A percentile compares a stretch with the other conserved stretches of the same genome.
Conservation (phyloP, 2,113 vertebrate genomes). For the Theropithecus gelada region DNA sequence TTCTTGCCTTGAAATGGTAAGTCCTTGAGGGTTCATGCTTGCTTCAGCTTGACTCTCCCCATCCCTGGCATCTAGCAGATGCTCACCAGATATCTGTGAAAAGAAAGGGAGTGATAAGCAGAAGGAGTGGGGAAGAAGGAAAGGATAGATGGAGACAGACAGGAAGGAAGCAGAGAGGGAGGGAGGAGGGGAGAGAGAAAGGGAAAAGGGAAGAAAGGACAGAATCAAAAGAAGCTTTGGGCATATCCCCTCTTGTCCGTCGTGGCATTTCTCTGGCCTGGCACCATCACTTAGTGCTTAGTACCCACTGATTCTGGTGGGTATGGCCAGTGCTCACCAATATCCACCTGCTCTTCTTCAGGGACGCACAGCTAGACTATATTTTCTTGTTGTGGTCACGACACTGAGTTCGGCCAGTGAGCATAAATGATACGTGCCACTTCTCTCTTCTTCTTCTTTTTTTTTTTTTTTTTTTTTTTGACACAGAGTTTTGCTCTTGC, state of each 20-base stretch:
- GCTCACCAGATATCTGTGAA: neutral
- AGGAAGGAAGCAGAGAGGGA: too few species aligned
- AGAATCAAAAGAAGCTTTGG: too few species aligned
- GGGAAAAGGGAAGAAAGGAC: neutral
- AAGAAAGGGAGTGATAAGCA: neutral
- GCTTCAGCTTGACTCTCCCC: neutral
- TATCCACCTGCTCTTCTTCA: neutral
- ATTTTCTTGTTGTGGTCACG: neutral
- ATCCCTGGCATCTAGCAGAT: neutral
- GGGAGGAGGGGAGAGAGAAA: too few species aligned
- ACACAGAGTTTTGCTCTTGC: too few species aligned
- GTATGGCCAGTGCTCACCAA: rapidly evolving
- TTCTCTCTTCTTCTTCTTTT: too few species aligned
- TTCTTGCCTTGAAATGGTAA: neutral
- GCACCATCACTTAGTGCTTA: neutral
- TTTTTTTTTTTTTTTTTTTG: too few species aligned
- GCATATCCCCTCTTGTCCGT: too few species aligned
- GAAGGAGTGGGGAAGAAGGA: neutral
- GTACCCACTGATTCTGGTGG: neutral
- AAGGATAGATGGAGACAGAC: neutral
- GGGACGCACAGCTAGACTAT: neutral
- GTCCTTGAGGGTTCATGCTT: neutral
- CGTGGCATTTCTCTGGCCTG: neutral
- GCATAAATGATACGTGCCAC: neutral
- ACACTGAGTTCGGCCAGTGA: neutral